Conservation (phyloP, 1,140 invertebrate genomes). For the Epicauta chinensis region DNA sequence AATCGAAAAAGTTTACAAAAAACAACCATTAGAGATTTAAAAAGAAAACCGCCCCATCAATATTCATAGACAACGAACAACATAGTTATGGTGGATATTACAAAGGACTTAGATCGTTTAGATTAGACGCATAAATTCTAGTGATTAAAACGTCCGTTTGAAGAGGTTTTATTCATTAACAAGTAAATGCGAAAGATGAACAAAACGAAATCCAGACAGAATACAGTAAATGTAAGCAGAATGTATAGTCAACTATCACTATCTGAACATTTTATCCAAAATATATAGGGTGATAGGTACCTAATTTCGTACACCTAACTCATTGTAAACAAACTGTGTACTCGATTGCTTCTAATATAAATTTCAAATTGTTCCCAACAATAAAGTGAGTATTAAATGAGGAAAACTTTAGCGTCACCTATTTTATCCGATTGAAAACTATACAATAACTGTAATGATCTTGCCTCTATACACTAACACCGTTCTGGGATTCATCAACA, state of each 20-base stretch:
- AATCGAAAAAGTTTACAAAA: too few relatives aligned
- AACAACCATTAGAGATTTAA: too few relatives aligned
- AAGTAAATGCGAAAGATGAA: constrained; percentile 15
- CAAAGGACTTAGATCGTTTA: constrained; percentile 20
- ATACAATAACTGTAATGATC: too few relatives aligned
- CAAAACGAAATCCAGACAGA: constrained; percentile 16
- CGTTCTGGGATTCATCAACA: too few relatives aligned
- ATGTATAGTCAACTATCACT: neutral
- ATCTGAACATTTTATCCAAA: neutral
- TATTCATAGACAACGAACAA: constrained; percentile 22
- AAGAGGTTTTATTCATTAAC: constrained; percentile 25
- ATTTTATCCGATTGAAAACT: too few relatives aligned
- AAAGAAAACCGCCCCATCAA: neutral
- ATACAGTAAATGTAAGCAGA: neutral
- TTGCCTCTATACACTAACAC: too few relatives aligned
- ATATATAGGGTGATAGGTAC: neutral
- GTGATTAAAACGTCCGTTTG: constrained; percentile 24
- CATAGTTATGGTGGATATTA: constrained; percentile 13
- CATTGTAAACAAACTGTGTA: neutral
- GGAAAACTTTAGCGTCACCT: too few relatives aligned
- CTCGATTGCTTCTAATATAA: neutral
- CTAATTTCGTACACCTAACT: neutral
- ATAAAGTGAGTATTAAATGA: too few relatives aligned
- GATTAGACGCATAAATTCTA: constrained; percentile 24
- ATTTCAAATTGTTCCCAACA: too few relatives aligned